Evolutionary conservation across 2,888 invertebrate genomes (phyloP).

Genomic region (Actias luna): DNA sequence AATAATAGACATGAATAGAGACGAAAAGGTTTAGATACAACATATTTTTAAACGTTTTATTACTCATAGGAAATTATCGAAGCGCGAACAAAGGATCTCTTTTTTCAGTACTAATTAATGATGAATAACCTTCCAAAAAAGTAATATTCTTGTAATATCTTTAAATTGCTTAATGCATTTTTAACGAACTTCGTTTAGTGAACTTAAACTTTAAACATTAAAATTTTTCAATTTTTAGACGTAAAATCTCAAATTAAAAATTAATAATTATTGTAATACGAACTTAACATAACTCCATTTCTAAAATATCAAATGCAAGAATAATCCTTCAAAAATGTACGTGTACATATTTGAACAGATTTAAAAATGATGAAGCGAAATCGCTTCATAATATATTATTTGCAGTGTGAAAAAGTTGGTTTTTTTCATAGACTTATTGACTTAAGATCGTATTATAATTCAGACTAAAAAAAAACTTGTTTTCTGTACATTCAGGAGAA

Average conservation of each 20-base stretch:
- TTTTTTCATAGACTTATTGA: neutral
- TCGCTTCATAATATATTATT: neutral
- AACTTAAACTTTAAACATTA: neutral
- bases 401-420: neutral
- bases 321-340: neutral
- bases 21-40: constrained; percentile 53
- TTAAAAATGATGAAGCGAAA: neutral
- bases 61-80: constrained; percentile 51
- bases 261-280: neutral
- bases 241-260: neutral
- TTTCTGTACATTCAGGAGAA: no score
- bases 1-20: constrained; percentile 54
- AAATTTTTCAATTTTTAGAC: neutral
- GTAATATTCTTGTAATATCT: constrained; percentile 42
- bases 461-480: no score
- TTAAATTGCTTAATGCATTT: constrained; percentile 40
- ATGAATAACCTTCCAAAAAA: constrained; percentile 38
- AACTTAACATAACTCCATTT: neutral
- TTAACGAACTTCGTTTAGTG: neutral
- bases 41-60: constrained; percentile 54
- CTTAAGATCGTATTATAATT: neutral
- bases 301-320: neutral
- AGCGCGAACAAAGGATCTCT: constrained; percentile 56
- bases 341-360: neutral
- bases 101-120: constrained; percentile 46